A percentile compares a stretch with the other conserved stretches of the same genome.
Evolutionary conservation across 2,888 invertebrate species (phyloP).

Genomic region (Pachymerium ferrugineum): DNA sequence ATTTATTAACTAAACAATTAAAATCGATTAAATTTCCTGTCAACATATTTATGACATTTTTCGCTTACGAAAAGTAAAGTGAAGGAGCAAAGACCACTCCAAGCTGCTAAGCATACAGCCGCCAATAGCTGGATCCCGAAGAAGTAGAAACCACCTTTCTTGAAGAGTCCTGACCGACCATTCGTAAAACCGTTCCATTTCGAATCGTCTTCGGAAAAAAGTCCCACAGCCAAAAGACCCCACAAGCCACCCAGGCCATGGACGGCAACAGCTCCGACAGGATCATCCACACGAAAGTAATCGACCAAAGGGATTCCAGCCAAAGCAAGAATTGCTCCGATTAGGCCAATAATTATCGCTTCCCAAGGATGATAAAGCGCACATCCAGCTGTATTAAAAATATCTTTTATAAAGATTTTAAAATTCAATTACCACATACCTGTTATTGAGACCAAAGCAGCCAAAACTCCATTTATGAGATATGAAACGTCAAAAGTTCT

Average conservation of each 20-base stretch:
- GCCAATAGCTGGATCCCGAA: conserved; percentile 74
- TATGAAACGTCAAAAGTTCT: conserved; percentile 72
- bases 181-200: conserved; percentile 71
- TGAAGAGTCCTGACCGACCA: conserved; percentile 49
- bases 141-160: conserved; percentile 77
- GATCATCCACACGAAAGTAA: conserved; percentile 73
- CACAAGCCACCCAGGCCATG: conserved; percentile 59
- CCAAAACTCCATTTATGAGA: conserved; percentile 81
- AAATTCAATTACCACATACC: conserved; percentile 49
- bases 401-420: not conserved
- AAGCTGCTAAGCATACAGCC: conserved; percentile 62
- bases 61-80: conserved; percentile 62
- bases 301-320: conserved; percentile 69
- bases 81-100: conserved; percentile 70
- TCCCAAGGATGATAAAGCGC: conserved; percentile 77
- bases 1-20: conserved; percentile 55
- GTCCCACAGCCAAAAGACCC: conserved; percentile 80
- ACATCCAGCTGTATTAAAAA: conserved; percentile 42
- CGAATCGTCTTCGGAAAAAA: conserved; percentile 76
- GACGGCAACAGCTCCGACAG: conserved; percentile 84
- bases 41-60: not conserved
- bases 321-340: conserved; percentile 71
- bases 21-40: not conserved
- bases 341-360: conserved; percentile 69
- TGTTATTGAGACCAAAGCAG: conserved; percentile 79